Percentiles rank a stretch among this genome's conserved stretches.
Evolutionary conservation across 2,888 invertebrate genomes (phyloP).

Genomic region (Meteorus cinctellus): DNA sequence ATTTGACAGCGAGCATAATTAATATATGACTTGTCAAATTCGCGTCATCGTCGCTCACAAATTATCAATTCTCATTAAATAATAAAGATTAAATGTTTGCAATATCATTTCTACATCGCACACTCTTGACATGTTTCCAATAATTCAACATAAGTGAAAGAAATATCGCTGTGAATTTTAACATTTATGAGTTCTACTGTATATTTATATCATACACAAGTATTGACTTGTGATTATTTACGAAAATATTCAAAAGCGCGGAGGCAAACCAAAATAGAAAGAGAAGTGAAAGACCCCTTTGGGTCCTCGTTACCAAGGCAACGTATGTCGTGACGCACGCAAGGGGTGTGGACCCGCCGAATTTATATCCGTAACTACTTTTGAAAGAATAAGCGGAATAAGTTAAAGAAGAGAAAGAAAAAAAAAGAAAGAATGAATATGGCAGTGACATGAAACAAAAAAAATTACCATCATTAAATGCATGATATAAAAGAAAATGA

Average conservation of each 20-base stretch:
- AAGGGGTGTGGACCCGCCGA: constrained; percentile 38
- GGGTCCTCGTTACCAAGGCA: constrained; percentile 25
- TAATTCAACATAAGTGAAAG: too few species aligned
- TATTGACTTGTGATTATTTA: background rate
- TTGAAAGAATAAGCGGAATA: background rate
- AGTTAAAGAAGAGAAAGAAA: background rate
- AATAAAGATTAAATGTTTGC: too few species aligned
- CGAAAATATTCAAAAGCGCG: constrained; percentile 5
- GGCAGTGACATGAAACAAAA: background rate
- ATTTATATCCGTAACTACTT: constrained; percentile 28
- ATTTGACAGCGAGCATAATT: too few species aligned
- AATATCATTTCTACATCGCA: too few species aligned
- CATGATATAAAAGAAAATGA: background rate
- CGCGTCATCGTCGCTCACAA: too few species aligned
- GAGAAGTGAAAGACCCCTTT: constrained; percentile 13
- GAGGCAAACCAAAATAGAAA: background rate
- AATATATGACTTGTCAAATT: too few species aligned
- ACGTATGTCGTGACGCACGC: constrained; percentile 32
- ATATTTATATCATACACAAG: background rate
- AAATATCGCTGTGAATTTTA: background rate
- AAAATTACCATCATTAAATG: background rate
- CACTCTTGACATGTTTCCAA: too few species aligned
- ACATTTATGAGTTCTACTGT: too few species aligned
- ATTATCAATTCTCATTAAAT: too few species aligned
- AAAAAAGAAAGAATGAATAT: background rate